These are phyloP conservation scores for Cryptus viduatorius DNA, from an alignment of 2,888 invertebrate species.

Conservation along the genomic window DNA sequence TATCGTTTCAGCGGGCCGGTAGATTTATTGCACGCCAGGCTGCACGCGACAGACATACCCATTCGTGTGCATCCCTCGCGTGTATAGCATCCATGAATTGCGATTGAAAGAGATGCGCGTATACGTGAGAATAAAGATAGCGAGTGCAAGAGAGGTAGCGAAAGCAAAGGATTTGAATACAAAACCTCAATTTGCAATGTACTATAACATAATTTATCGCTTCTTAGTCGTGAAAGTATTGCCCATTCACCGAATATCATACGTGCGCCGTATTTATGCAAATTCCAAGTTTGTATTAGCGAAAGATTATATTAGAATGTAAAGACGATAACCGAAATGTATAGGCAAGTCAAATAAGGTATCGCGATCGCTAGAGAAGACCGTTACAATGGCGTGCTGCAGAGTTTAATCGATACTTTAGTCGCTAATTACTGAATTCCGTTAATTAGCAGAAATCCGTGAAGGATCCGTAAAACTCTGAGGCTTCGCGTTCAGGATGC, in stretches of 20 bases:
- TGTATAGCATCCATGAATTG: conserved; percentile 61
- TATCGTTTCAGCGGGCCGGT: conserved; percentile 61
- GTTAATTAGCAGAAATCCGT: conserved; percentile 43
- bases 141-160: neutral
- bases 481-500: neutral
- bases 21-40: conserved; percentile 63
- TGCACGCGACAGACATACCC: conserved; percentile 66
- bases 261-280: neutral
- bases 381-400: neutral
- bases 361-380: conserved; percentile 8
- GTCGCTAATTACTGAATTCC: conserved; percentile 43
- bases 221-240: neutral
- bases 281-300: neutral
- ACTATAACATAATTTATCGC: neutral
- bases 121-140: conserved; percentile 4
- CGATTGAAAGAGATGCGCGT: conserved; percentile 1
- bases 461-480: neutral
- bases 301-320: neutral
- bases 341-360: neutral
- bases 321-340: too few relatives aligned
- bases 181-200: conserved; percentile 40
- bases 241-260: neutral
- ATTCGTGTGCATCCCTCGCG: conserved; percentile 58
- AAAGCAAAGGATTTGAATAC: conserved; percentile 46
- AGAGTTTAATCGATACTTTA: conserved; percentile 6